Base-by-base conservation (phyloP, 2,113 vertebrate genomes). In the Scortum barcoo region DNA sequence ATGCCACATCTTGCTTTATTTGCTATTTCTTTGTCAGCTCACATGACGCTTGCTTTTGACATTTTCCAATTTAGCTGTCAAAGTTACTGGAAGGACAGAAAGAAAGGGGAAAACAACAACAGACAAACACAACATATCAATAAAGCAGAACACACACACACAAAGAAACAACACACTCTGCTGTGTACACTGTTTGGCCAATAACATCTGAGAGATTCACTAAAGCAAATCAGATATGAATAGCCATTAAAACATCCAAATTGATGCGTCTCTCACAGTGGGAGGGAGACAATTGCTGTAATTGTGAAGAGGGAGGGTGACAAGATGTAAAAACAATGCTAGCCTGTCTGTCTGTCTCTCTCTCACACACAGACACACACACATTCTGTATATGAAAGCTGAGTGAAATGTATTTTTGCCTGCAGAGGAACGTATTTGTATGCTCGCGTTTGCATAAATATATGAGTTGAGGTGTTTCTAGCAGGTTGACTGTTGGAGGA, bases 11-110 rank as follows among this genome's bases (percentile, higher is more conserved):
- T 83, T 16, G 5, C 58, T 42, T 81, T 74, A 44, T 56, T 56
- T 71, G 80, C 58, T 1, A 4, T 83, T 69, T 50, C 72, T 57
- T 80, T 72, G 71, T 86, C 85, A 70, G 76, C 54, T 79, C 28
- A 20, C 62, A 24, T 56, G 26, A 66, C 16, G 72, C 78, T 74
- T 72, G 53, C 84, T 50, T 71, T 42, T 86, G 86, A 83, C 82
- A 56, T 86, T 76, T 90, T 85, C 63, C 88, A 90, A 79, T 91
- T 80, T 73, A 88, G 58, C 79, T 82, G 81, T 92, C 87, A 86
- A 68, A 78, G 56, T 60, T 76, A 76, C 48, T 76, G n/a, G 61
- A 81, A 54, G 57, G 69, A 74, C 11, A 4, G 13, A 5, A 13
- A 26, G 62, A 13, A 1, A 38, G n/a, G 38, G 14, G 44, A 10